Conservation (phyloP, 2,888 invertebrate species). For the Ligdia adustata region DNA sequence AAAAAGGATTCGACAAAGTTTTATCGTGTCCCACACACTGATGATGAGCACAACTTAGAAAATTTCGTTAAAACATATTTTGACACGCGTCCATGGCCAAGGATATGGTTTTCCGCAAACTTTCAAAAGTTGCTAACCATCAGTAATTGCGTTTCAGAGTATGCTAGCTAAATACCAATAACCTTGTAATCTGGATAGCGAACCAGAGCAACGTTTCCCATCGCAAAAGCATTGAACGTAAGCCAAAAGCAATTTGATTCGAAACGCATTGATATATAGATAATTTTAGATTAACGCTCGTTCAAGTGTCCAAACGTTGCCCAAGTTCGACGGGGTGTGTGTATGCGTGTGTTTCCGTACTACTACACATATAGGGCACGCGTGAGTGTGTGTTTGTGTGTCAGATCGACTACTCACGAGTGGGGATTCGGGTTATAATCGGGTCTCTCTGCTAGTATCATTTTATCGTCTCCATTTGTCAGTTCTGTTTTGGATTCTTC, state of each 20-base stretch:
- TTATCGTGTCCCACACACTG: too few species aligned
- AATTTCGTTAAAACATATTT: too few species aligned
- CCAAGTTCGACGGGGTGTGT: conserved; percentile 24
- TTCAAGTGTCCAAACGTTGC: conserved; percentile 9
- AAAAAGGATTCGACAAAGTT: too few species aligned
- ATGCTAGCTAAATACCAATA: too few species aligned
- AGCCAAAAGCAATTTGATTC: conserved; percentile 1
- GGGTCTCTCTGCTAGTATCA: conserved; percentile 63
- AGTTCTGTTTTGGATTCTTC: conserved; percentile 24
- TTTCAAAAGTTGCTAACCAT: too few species aligned
- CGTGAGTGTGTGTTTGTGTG: conserved; percentile 61
- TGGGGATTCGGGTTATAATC: conserved; percentile 76
- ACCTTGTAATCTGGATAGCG: conserved; percentile 33
- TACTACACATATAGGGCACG: conserved; percentile 45
- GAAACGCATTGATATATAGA: conserved; percentile 1
- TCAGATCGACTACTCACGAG: conserved; percentile 75
- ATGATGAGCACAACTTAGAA: too few species aligned
- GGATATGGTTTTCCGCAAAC: too few species aligned
- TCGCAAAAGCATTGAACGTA: background rate
- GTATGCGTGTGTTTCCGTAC: conserved; percentile 41
- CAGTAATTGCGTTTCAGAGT: too few species aligned
- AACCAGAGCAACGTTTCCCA: conserved; percentile 41
- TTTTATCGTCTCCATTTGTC: conserved; percentile 41
- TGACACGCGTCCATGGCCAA: too few species aligned
- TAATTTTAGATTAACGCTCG: background rate